Base-by-base conservation (phyloP, 2,797 vertebrate genomes). In the Glossophaga mutica region DNA sequence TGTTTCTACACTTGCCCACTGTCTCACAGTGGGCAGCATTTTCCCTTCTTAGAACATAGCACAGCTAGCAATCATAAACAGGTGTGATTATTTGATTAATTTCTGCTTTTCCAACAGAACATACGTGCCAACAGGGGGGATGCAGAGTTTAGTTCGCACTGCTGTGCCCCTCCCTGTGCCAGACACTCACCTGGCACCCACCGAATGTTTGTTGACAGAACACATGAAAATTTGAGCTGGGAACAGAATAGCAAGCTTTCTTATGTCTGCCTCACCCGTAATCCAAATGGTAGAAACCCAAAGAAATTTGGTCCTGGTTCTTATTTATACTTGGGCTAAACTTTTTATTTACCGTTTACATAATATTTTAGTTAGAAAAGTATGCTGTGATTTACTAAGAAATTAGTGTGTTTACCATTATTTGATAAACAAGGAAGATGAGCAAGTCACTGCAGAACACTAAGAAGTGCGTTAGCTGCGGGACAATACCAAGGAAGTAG, bases 301-400 rank as follows among this genome's bases (percentile, higher is more conserved):
- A 37, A 78, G 10, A 73, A 18, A 87, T 16, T 9, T 44, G 32
- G 12, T 89, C 48, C 26, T 44, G 62, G 42, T 81, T 94, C 48
- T 87, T 18, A 52, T 55, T 59, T 59, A n/a, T 10, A 29, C 42
- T 46, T 70, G 39, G 39, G 32, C n/a, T 65, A 70, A 46, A 11
- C 46, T 37, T 88, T 76, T 48, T 34, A 59, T 37, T 44, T 89
- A 70, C 29, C 76, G 71, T 89, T 46, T 65, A 62, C 32, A 10
- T 37, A 65, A 39, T 39, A 76, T n/a, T 91, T 73, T 57, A 67
- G 34, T 55, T 91, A 74, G 22, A 82, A 88, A 68, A 87, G 2
- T 26, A 11, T 62, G 5, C 48, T 92, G 89, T 87, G 5, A 73
- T 90, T 93, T 70, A 26, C 9, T 29, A 37, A 70, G n/a, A 59